phyloP scores from a whole-genome alignment of 2,888 invertebrate species.

The Timandra comae region DNA sequence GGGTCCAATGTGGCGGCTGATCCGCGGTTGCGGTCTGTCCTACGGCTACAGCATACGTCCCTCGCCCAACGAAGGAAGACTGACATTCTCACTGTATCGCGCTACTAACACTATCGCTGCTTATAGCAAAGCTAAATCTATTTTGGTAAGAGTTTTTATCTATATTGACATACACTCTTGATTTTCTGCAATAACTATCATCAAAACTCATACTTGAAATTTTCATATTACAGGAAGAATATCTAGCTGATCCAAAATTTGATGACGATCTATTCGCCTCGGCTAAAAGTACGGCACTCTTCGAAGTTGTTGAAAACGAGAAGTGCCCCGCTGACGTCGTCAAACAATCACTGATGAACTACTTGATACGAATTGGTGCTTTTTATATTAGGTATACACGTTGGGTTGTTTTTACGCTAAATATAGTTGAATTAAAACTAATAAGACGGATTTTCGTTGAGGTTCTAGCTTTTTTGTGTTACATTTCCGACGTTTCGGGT shows the following conservation, averaged over 20 bases:
- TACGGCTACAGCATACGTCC: constrained; percentile 85
- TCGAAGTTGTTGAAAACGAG: constrained; percentile 88
- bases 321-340: constrained; percentile 86
- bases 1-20: constrained; percentile 93
- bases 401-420: too few species aligned
- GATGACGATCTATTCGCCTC: constrained; percentile 86
- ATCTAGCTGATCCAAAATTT: constrained; percentile 79
- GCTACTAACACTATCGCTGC: constrained; percentile 88
- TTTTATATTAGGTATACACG: constrained; percentile 83
- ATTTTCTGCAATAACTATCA: too few species aligned
- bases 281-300: constrained; percentile 91
- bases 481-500: too few species aligned
- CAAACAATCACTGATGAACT: constrained; percentile 82
- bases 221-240: constrained; percentile 76
- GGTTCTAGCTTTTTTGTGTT: too few species aligned
- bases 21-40: constrained; percentile 90
- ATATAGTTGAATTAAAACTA: too few species aligned
- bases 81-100: constrained; percentile 84
- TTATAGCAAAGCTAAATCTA: constrained; percentile 84
- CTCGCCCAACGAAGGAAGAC: constrained; percentile 80
- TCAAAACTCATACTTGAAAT: too few species aligned
- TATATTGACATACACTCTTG: too few species aligned
- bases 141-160: constrained; percentile 81
- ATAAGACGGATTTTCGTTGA: too few species aligned
- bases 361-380: constrained; percentile 80